These are phyloP conservation scores for Sebastes cheni DNA, from an alignment of 2,797 vertebrate species.

Conservation along the genomic window DNA sequence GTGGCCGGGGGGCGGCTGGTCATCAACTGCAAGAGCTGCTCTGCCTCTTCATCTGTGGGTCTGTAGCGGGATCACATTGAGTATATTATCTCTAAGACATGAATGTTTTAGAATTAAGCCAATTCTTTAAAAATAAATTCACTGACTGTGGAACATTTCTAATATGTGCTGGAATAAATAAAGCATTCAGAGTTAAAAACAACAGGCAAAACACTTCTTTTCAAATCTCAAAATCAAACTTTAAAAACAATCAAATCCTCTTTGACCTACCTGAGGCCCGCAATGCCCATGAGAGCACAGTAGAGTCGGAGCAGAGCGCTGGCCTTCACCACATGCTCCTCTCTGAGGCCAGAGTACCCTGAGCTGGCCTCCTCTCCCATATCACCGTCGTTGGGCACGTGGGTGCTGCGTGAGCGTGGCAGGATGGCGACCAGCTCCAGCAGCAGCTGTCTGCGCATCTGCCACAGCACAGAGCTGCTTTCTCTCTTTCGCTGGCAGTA, in stretches of 20 bases:
- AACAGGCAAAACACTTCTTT: not conserved
- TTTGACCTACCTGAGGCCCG: slow-evolving; percentile 90
- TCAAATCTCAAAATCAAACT: not conserved
- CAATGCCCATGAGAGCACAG: slow-evolving; percentile 98
- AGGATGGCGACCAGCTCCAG: slow-evolving; percentile 95
- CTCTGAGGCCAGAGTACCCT: slow-evolving; percentile 92
- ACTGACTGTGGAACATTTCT: not conserved
- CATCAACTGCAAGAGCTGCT: slow-evolving; percentile 96
- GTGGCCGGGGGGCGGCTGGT: slow-evolving; percentile 97
- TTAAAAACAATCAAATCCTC: not conserved
- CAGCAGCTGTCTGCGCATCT: slow-evolving; percentile 97
- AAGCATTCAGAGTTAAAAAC: not conserved
- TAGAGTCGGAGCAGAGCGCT: slow-evolving; percentile 94
- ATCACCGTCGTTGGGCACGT: slow-evolving; percentile 85
- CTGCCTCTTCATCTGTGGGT: slow-evolving; percentile 96
- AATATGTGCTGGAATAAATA: not conserved
- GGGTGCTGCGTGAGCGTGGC: slow-evolving; percentile 91
- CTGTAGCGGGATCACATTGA: slow-evolving; percentile 63
- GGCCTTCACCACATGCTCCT: slow-evolving; percentile 98
- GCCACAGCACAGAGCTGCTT: slow-evolving; percentile 96
- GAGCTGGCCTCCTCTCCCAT: slow-evolving; percentile 84
- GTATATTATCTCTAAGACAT: not conserved
- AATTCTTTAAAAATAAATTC: not conserved
- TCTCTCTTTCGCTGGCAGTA: slow-evolving; percentile 90
- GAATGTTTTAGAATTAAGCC: not conserved